Evolutionary conservation across 2,888 invertebrate species (phyloP), one percentile per base, ranked within the genome.

Genomic region (Trilocha varians): DNA sequence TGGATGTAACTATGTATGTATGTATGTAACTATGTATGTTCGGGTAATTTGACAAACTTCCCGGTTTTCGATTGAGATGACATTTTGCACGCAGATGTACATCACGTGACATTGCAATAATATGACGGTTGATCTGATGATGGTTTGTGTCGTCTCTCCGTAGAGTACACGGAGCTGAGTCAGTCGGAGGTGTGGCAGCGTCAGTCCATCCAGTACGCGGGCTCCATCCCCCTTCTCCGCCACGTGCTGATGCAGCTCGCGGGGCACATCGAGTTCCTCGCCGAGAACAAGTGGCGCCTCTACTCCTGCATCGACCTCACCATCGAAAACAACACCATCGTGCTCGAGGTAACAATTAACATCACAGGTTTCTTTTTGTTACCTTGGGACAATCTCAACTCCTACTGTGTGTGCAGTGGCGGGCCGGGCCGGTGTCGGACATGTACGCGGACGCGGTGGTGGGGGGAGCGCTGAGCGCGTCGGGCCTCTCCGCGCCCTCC

Each of bases 371-470:
- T 18, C 18, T 5, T 1, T 11, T 8, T 3, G 35, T 8, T 6
- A 6, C 8, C 33, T 39, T 14, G 15, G 18, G 38, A 6, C 13
- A 14, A 15, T 32, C 15, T 18, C 1, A 18, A 18, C 18, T 17
- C 11, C 33, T 38, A 17, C 41, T 36, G 16, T 17, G 41, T 51
- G 57, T 61, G 42, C 78, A 93, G 89, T 99, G 99, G 99, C 87
- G 91, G 36, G 96, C 98, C 5, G 95, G 93, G 65, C 98, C 99
- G 0, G 93, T 98, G 36, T 93, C 96, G 65, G 99, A 99, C 78
- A 98, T 99, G 97, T 99, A 93, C 78, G 98, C 99, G 17, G 99
- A 99, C 85, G 94, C 98, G 17, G 93, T 97, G 17, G 87, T 98
- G 41, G 94, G 95, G 0, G 96, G 93, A 35, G 88, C 98, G 33